Conservation (phyloP, 2,797 vertebrate species). For the Spinus pinus region DNA sequence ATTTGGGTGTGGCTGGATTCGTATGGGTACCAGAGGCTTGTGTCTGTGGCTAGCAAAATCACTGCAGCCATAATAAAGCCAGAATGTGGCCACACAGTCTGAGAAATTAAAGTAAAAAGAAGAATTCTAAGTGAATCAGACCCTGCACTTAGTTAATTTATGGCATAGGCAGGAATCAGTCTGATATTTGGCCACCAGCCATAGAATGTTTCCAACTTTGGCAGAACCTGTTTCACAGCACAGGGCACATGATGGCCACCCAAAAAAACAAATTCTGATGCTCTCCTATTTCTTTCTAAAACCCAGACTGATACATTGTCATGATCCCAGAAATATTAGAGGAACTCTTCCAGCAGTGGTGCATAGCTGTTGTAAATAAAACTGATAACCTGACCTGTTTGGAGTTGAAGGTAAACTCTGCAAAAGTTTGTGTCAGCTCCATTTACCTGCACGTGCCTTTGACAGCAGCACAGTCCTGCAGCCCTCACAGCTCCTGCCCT, state of each 20-base stretch:
- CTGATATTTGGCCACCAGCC: background rate
- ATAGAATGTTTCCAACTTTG: background rate
- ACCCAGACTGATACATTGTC: background rate
- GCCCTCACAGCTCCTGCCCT: background rate
- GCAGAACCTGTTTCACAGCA: background rate
- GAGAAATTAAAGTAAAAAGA: background rate
- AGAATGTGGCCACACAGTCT: background rate
- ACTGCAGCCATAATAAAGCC: background rate
- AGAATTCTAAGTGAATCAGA: background rate
- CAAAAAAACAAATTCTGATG: background rate
- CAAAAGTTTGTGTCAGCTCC: background rate
- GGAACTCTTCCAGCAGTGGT: background rate
- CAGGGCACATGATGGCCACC: background rate
- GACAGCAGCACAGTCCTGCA: background rate
- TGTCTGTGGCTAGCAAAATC: background rate
- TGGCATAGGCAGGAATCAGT: background rate
- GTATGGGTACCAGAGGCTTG: background rate
- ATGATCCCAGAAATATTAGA: background rate
- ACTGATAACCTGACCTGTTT: background rate
- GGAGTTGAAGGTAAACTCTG: background rate
- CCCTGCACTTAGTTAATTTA: background rate
- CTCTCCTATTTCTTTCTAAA: background rate
- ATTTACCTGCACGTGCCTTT: background rate
- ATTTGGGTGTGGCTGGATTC: background rate
- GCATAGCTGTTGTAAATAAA: background rate